Evolutionary conservation across 2,113 vertebrate genomes (phyloP), one percentile per base, ranked within the genome.

Genomic region (Catagonus wagneri): DNA sequence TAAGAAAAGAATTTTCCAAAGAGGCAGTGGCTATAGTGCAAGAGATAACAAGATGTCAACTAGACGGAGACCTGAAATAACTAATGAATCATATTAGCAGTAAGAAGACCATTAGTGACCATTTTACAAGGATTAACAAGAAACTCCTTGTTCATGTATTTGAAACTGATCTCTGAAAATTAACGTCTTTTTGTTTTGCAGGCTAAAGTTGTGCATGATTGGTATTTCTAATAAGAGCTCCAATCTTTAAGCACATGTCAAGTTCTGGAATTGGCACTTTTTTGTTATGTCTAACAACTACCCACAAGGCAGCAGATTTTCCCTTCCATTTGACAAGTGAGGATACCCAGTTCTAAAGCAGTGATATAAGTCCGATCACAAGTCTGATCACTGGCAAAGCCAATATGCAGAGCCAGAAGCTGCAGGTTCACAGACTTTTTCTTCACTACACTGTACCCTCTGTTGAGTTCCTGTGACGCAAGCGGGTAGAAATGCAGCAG

Each of bases 31-130:
- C 56, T 80, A 44, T 9, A 36, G 39, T 60, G 86, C 56, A 68
- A 68, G 39, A 93, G 17, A 34, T 90, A 80, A 93, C 19, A 81
- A 83, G 76, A 88, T 56, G 44, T 89, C 78, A 95, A 89, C 74
- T 32, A 58, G 29, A 60, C 9, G 0, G 2, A 94, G 50, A 29
- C 58, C 90, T 83, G 58, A 96, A 85, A 94, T 69, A 93, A 80
- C 7, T 22, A 81, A 93, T 2, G 36, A 44, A 39, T 75, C 69
- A 19, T 75, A 85, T 72, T 39, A 63, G 72, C 16, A 93, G 13
- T 72, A 54, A 90, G 65, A 36, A 93, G n/a, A 68, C 54, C 32
- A 88, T 44, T 90, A 92, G 65, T n/a, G n/a, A 88, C 75, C 90
- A 54, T 90, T 60, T 81, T 27, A 16, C 6, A 56, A 81, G 17